Conservation (phyloP, 1,140 invertebrate genomes). For the Drosophila carrolli region DNA sequence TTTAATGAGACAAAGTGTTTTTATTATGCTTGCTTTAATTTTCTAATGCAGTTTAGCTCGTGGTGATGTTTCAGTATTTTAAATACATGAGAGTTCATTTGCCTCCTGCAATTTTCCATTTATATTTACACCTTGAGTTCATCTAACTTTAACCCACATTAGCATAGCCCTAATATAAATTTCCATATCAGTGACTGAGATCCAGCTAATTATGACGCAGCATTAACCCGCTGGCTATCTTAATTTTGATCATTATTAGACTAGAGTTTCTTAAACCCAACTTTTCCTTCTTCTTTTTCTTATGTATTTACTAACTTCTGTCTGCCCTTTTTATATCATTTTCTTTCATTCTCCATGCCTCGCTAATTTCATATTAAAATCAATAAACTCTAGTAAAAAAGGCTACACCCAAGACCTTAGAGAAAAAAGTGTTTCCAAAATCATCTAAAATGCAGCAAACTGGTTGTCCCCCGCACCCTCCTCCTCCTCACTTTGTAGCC, state of each 20-base stretch:
- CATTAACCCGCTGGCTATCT: constrained; percentile 23
- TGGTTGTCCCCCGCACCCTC: constrained; percentile 22
- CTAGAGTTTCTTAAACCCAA: not conserved
- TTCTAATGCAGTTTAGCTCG: not conserved
- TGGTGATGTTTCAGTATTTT: not conserved
- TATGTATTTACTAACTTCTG: not conserved
- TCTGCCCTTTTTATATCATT: constrained; percentile 9
- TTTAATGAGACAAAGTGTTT: not conserved
- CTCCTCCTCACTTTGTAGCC: constrained; percentile 1
- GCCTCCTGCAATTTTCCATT: constrained; percentile 1
- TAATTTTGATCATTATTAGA: constrained; percentile 22
- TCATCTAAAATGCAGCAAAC: constrained; percentile 53
- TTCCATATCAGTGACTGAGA: constrained; percentile 18
- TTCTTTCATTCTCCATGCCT: constrained; percentile 16
- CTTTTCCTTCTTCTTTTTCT: not conserved
- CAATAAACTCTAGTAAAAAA: constrained; percentile 51
- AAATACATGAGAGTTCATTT: constrained; percentile 8
- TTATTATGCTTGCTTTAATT: not conserved
- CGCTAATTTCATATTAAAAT: constrained; percentile 65
- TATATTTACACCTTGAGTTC: constrained; percentile 11
- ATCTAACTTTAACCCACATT: constrained; percentile 13
- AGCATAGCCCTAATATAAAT: constrained; percentile 10
- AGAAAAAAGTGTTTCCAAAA: constrained; percentile 15
- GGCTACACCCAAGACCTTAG: constrained; percentile 20
- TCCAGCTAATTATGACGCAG: constrained; percentile 30